These are phyloP conservation scores for Hydrolagus affinis DNA, from an alignment of 2,113 vertebrate genomes.

Conservation along the genomic window DNA sequence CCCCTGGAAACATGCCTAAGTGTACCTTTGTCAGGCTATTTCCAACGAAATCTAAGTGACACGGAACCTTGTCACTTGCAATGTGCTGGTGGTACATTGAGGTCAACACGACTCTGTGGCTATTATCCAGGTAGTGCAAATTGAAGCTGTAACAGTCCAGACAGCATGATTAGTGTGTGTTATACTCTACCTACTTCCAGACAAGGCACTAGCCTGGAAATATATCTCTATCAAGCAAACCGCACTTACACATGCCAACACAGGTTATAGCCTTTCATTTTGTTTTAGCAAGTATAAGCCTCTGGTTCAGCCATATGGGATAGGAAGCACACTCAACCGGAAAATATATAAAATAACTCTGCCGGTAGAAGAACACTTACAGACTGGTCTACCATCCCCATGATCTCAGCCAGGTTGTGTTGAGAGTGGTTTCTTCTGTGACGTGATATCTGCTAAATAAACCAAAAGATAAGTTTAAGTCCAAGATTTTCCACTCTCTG, in stretches of 20 bases:
- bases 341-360: background rate
- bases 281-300: constrained; percentile 10
- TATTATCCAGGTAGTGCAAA: constrained; percentile 6
- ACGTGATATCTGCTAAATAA: constrained; percentile 59
- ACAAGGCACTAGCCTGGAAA: constrained; percentile 8
- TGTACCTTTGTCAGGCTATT: constrained; percentile 13
- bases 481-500: background rate
- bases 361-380: constrained; percentile 45
- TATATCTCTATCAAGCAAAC: background rate
- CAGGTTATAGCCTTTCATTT: background rate
- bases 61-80: constrained; percentile 19
- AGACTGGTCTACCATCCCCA: constrained; percentile 46
- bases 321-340: background rate
- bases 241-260: constrained; percentile 15
- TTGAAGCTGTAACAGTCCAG: constrained; percentile 7
- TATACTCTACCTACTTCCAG: constrained; percentile 23
- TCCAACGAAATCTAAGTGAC: constrained; percentile 26
- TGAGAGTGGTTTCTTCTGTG: constrained; percentile 87
- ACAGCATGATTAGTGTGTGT: constrained; percentile 26
- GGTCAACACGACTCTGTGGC: background rate
- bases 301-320: background rate
- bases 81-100: constrained; percentile 19
- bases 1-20: background rate
- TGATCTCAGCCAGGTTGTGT: constrained; percentile 58
- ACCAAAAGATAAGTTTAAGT: constrained; percentile 32